Base-by-base conservation (phyloP, 2,797 vertebrate genomes). In the Glyptemys insculpta region DNA sequence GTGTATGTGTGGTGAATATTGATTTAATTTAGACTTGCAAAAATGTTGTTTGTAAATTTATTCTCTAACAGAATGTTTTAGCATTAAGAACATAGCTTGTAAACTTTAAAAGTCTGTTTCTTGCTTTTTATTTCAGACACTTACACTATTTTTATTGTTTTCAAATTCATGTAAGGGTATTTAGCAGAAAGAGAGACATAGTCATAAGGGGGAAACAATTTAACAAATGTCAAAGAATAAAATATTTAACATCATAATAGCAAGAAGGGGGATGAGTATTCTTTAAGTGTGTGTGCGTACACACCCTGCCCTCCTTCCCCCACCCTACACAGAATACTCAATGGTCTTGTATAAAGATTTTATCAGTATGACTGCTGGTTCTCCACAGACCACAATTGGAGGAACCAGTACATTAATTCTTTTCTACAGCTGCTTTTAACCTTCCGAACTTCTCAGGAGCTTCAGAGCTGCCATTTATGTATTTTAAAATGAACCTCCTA, bases 21-120 rank as follows among this genome's bases (percentile, higher is more conserved):
- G 29, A 44, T 79, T 90, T 76, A 81, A 72, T 94, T 90, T 92
- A 86, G 81, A 8, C 6, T 92, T 83, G 72, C 2, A 86, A 41
- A 92, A 89, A 79, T 23, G 0, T 47, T 93, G 86, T 81, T 90
- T 12, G n/a, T 4, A 83, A 86, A 76, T 83, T 72, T 21, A 72
- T 72, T 72, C 34, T 78, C 44, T 47, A 47, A 44, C 72, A 31
- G 1, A 0, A 21, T 0, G 41, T 87, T 72, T 68, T 83, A 27
- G 25, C 2, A 57, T 88, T 92, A 83, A 41, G 52, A 62, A 29
- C 57, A 1, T 1, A 52, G 41, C 74, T 85, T 25, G 90, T 92
- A 94, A 82, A 19, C 1, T 19, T 79, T 84, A 86, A 87, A 25
- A 83, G 49, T 8, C 4, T 88, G 2, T 3, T 92, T 79, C 87